These are phyloP conservation scores for Bicyclus anynana DNA, from an alignment of 1,140 invertebrate species.

Conservation along the genomic window DNA sequence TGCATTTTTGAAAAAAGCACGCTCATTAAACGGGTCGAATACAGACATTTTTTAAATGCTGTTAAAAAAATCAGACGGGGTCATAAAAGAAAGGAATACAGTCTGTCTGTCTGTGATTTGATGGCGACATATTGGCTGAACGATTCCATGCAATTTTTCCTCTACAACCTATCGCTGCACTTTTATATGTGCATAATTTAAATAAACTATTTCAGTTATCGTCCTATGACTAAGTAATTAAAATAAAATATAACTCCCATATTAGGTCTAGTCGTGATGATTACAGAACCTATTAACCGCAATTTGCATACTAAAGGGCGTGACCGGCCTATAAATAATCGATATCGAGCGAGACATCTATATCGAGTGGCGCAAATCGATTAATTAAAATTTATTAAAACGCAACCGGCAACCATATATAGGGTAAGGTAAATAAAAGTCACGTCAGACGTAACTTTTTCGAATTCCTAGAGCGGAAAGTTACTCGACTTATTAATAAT, in stretches of 20 bases:
- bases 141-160: neutral
- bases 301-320: slow-evolving; percentile 36
- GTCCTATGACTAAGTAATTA: slow-evolving; percentile 21
- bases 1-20: no score
- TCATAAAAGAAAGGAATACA: no score
- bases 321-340: slow-evolving; percentile 32
- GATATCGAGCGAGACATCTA: slow-evolving; percentile 27
- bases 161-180: neutral
- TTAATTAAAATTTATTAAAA: slow-evolving; percentile 25
- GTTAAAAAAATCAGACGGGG: no score
- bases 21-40: no score
- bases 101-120: no score
- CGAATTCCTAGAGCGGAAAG: neutral
- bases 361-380: slow-evolving; percentile 17
- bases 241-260: slow-evolving; percentile 24
- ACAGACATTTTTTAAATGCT: no score
- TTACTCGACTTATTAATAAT: neutral
- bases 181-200: neutral
- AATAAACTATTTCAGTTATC: neutral
- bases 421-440: slow-evolving; percentile 7
- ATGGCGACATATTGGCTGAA: neutral
- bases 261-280: slow-evolving; percentile 22
- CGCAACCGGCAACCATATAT: neutral
- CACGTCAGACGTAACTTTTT: neutral
- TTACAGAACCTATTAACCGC: slow-evolving; percentile 21